Conservation (phyloP, 2,113 vertebrate species). For the Lepus europaeus region DNA sequence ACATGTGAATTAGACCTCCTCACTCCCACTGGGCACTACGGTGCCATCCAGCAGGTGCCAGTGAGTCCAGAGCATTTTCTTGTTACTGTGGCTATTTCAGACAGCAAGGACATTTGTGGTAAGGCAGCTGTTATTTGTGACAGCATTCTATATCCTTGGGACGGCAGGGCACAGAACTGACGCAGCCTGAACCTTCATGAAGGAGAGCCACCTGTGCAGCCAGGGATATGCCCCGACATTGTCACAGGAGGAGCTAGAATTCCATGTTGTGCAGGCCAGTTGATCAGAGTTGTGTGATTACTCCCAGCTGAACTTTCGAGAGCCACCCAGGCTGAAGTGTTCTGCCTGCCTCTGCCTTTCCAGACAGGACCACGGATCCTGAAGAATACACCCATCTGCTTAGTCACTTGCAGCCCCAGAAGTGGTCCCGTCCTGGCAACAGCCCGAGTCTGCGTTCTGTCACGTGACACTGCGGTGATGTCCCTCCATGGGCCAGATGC, state of each 20-base stretch:
- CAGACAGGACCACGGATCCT: not conserved
- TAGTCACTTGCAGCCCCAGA: not conserved
- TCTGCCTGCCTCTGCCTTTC: not conserved
- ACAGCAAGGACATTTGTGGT: not conserved
- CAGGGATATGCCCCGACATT: not conserved
- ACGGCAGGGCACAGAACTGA: not conserved
- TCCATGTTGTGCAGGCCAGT: not conserved
- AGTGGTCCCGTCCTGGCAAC: not conserved
- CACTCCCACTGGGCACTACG: not conserved
- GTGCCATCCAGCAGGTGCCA: not conserved
- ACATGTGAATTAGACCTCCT: not conserved
- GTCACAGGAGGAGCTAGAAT: not conserved
- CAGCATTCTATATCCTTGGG: not conserved
- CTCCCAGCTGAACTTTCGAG: not conserved
- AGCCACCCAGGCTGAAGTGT: not conserved
- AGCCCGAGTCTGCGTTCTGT: not conserved
- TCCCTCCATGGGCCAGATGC: not conserved
- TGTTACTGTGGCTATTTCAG: not conserved
- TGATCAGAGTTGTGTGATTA: not conserved
- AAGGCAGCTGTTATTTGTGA: not conserved
- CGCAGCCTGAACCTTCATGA: not conserved
- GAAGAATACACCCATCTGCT: not conserved
- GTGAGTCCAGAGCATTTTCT: not conserved
- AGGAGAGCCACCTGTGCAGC: not conserved
- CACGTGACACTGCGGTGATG: not conserved